These are phyloP conservation scores for Acrocyrtus sp. DNA, from an alignment of 2,888 invertebrate species.

Conservation along the genomic window DNA sequence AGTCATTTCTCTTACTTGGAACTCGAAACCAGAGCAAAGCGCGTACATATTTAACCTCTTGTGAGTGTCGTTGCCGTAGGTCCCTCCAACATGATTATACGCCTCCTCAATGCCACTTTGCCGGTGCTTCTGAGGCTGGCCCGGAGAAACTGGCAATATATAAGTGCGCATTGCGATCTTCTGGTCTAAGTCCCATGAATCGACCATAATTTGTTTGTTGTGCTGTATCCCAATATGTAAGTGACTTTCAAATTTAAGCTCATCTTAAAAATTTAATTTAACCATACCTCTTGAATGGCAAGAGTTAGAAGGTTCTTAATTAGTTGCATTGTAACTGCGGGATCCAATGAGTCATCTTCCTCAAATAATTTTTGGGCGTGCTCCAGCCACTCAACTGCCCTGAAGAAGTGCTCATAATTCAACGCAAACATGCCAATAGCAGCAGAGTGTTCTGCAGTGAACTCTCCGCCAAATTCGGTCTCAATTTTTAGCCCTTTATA, in stretches of 20 bases:
- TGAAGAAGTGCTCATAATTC: background rate
- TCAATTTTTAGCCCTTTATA: background rate
- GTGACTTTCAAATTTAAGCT: background rate
- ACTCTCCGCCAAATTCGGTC: background rate
- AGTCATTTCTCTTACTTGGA: background rate
- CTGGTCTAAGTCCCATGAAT: no score
- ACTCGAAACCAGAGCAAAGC: background rate
- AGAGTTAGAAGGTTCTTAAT: background rate
- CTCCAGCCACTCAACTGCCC: conserved; percentile 20
- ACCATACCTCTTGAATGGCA: conserved; percentile 3
- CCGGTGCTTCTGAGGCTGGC: background rate
- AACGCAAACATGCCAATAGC: conserved; percentile 2
- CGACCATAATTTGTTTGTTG: no score
- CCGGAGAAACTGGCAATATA: background rate
- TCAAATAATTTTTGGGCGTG: background rate
- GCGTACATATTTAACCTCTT: background rate
- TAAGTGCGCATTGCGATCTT: background rate
- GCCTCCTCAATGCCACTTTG: background rate
- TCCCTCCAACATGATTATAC: background rate
- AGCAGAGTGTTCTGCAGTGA: background rate
- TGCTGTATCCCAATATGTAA: no score
- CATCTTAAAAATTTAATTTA: background rate
- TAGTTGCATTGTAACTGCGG: background rate
- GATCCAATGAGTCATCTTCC: background rate
- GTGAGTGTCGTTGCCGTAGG: background rate